Base-by-base conservation (phyloP, 2,113 vertebrate species). In the Pseudopipra pipra region DNA sequence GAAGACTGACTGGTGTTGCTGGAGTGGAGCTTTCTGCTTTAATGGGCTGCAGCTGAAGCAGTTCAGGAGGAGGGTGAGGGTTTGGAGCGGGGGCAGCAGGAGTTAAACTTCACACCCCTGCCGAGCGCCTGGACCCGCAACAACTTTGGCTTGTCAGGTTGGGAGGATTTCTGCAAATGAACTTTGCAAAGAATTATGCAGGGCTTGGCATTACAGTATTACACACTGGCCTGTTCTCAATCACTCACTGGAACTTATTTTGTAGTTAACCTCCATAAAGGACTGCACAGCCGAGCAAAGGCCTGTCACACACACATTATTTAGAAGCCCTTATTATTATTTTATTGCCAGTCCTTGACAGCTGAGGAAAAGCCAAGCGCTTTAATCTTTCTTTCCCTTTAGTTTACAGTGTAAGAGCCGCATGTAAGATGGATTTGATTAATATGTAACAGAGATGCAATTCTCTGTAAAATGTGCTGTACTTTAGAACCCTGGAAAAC, bases 191-290 rank as follows among this genome's bases (percentile, higher is more conserved):
- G 98, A 98, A 96, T 98, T 97, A 98, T 96, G 98, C 95, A 70
- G 74, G 96, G 94, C 92, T 97, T 97, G 98, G 98, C 97, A 97
- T 97, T 98, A 89, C 95, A 88, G 97, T 90, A 81, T 98, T 98
- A 94, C 97, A 81, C 96, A 87, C 95, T 94, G 22, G 96, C 98
- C 98, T 97, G 97, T 97, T 98, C 97, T 98, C 97, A 98, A 98
- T 98, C 98, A 98, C 97, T 98, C 98, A 98, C 97, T 96, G 98
- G 98, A 98, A 98, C 98, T 98, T 98, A 98, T 98, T 98, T 98
- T 98, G 98, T 98, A 98, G 98, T 98, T 98, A 98, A 98, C 98
- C 98, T 98, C 98, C 98, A 98, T 98, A 98, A 98, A 98, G 98
- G 98, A 98, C 98, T 97, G 97, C 94, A 97, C 78, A 79, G 96